Evolutionary conservation across 2,113 vertebrate species (phyloP).

Genomic region (Rhineura floridana): DNA sequence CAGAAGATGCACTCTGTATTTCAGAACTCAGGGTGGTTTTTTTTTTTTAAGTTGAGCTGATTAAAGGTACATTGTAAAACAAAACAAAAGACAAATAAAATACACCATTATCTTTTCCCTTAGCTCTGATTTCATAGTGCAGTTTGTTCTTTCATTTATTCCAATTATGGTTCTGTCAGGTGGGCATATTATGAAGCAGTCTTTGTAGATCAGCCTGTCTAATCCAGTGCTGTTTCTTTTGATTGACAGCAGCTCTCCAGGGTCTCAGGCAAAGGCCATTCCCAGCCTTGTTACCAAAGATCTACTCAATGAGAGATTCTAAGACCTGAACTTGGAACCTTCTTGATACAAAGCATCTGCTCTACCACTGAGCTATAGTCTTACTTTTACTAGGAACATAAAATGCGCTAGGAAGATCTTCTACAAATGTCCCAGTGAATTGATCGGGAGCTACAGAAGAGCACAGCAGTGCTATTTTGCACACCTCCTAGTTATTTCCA

Average conservation of each 20-base stretch:
- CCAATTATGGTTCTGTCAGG: neutral
- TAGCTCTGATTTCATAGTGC: neutral
- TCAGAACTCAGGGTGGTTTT: neutral
- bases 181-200: too few species aligned
- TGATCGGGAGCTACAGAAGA: neutral
- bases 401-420: neutral
- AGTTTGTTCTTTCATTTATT: accelerated
- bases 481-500: neutral
- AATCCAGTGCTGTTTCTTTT: too few species aligned
- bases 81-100: neutral
- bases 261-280: neutral
- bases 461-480: neutral
- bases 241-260: neutral
- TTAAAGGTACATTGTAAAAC: neutral
- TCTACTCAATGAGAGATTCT: neutral
- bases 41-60: neutral
- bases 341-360: neutral
- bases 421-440: neutral
- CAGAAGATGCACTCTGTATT: neutral
- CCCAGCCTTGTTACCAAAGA: neutral
- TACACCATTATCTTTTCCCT: neutral
- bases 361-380: neutral
- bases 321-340: neutral
- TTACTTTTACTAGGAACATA: neutral
- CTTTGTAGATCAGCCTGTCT: neutral